A percentile compares a stretch with the other conserved stretches of the same genome.
These are phyloP conservation scores for Mugil cephalus DNA, from an alignment of 2,113 vertebrate genomes.

Conservation along the genomic window DNA sequence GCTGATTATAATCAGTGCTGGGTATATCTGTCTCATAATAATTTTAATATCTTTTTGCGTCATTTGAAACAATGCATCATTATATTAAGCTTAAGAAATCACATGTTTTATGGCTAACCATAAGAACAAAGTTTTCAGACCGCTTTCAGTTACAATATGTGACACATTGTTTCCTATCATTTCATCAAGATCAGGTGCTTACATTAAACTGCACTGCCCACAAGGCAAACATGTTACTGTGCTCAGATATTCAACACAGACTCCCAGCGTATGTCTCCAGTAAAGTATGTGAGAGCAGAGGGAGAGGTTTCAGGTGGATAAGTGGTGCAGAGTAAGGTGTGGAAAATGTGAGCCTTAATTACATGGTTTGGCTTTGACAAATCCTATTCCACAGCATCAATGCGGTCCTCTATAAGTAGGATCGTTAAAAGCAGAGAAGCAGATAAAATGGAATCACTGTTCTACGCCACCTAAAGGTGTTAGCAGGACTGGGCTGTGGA, in stretches of 20 bases:
- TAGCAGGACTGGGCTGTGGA: background rate
- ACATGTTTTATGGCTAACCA: constrained; percentile 2
- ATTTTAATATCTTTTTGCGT: too few species aligned
- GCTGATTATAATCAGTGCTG: constrained; percentile 22
- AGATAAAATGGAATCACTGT: background rate
- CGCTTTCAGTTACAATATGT: constrained; percentile 11
- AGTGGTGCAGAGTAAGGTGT: constrained; percentile 7
- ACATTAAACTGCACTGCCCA: constrained; percentile 32
- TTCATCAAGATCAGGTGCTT: constrained; percentile 18
- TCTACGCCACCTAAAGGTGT: background rate
- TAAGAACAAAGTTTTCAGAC: constrained; percentile 11
- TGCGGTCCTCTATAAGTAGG: background rate
- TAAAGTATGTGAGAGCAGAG: constrained; percentile 1
- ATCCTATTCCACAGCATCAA: background rate
- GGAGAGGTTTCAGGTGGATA: constrained; percentile 13
- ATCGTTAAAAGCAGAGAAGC: background rate
- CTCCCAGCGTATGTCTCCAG: constrained; percentile 7
- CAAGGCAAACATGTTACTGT: constrained; percentile 52
- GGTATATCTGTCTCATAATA: background rate
- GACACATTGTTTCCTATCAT: background rate
- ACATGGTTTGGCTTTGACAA: constrained; percentile 8
- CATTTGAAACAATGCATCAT: background rate
- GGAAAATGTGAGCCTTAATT: constrained; percentile 30
- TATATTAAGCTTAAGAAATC: background rate
- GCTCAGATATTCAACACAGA: constrained; percentile 30